These are phyloP conservation scores for Glandiceps talaboti DNA, from an alignment of 53 echinoderm and acorn worm genomes.

Conservation along the genomic window DNA sequence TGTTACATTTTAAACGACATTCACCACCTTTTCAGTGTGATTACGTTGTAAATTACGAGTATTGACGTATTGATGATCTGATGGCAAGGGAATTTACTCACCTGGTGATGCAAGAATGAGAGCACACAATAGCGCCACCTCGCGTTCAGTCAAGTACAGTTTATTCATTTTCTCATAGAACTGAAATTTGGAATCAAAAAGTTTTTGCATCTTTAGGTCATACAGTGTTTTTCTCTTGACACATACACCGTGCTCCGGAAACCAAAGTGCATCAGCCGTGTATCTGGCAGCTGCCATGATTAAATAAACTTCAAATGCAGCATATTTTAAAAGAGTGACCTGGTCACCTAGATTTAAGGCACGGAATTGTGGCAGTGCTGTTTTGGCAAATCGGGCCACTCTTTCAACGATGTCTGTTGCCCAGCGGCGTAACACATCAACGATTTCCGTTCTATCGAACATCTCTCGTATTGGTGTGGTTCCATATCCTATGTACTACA, in stretches of 20 bases:
- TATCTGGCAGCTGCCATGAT: conserved; percentile 84
- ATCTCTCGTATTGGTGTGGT: conserved; percentile 77
- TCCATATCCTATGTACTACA: conserved; percentile 2
- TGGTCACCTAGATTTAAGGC: conserved; percentile 65
- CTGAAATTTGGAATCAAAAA: conserved; percentile 77
- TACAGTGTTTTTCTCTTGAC: conserved; percentile 30
- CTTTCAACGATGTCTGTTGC: conserved; percentile 52
- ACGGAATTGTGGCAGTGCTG: conserved; percentile 60
- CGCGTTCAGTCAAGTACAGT: conserved; percentile 77
- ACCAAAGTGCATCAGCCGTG: conserved; percentile 89
- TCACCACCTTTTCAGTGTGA: no score
- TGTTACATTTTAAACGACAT: no score
- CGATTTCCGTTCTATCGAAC: conserved; percentile 61
- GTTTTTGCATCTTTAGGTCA: conserved; percentile 33
- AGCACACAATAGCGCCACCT: conserved; percentile 88
- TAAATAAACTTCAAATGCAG: conserved; percentile 91
- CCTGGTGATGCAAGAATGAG: conserved; percentile 84
- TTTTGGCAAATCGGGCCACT: conserved; percentile 80
- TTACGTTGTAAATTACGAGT: no score
- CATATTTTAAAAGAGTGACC: conserved; percentile 77
- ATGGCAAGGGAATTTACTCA: no score
- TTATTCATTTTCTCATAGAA: conserved; percentile 98
- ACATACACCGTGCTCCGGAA: conserved; percentile 75
- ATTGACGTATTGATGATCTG: no score
- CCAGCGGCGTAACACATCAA: not conserved